Conservation (phyloP, 1,140 invertebrate species). For the Muscidifurax raptorellus region DNA sequence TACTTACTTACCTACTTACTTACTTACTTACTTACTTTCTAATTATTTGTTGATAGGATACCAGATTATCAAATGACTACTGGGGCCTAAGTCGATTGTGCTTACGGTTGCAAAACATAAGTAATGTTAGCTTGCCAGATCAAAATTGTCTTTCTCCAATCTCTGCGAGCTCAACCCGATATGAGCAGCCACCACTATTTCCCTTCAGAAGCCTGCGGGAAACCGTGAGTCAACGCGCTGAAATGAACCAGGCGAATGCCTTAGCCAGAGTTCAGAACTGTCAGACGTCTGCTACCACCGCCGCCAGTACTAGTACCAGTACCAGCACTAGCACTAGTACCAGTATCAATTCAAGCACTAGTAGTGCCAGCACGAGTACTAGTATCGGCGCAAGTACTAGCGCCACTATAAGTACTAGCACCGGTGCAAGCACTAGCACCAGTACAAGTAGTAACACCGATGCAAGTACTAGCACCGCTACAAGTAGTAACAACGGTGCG, state of each 20-base stretch:
- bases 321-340: not conserved
- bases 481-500: not conserved
- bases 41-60: not conserved
- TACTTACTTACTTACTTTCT: no score
- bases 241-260: slow-evolving; percentile 50
- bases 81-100: slow-evolving; percentile 28
- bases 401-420: not conserved
- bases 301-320: slow-evolving; percentile 26
- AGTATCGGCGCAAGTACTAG: not conserved
- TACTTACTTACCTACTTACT: no score
- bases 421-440: not conserved
- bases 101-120: slow-evolving; percentile 28
- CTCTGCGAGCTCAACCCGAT: slow-evolving; percentile 63
- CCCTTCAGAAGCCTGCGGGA: slow-evolving; percentile 66
- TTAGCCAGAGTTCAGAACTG: slow-evolving; percentile 6
- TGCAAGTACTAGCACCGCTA: no score
- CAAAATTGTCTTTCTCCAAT: slow-evolving; percentile 62
- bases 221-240: slow-evolving; percentile 56
- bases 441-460: not conserved
- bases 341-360: not conserved
- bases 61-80: not conserved
- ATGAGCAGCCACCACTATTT: slow-evolving; percentile 67
- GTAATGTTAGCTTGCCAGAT: slow-evolving; percentile 14
- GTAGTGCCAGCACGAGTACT: not conserved
- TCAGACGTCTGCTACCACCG: not conserved